phyloP scores from a whole-genome alignment of 1,140 invertebrate species.

The Scaptomyza pallida region DNA sequence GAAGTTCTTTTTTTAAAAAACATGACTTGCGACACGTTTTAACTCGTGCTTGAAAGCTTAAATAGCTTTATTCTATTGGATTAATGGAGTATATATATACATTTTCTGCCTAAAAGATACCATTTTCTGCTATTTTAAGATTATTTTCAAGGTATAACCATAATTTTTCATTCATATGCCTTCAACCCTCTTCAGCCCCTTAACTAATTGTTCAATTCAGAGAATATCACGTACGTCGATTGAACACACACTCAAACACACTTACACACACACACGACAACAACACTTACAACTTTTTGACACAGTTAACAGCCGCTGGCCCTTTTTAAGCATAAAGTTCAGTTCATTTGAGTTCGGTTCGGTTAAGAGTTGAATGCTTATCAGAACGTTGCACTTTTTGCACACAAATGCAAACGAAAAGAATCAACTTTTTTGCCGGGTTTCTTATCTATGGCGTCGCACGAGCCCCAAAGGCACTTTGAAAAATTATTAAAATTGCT shows the following conservation, averaged over 20 bases:
- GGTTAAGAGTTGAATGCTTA: slow-evolving; percentile 51
- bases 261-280: too few species aligned
- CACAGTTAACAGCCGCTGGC: slow-evolving; percentile 68
- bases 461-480: slow-evolving; percentile 49
- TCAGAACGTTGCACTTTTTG: slow-evolving; percentile 75
- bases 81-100: background rate
- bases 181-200: slow-evolving; percentile 6
- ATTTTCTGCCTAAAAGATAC: background rate
- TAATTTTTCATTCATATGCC: slow-evolving; percentile 23
- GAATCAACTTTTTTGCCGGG: slow-evolving; percentile 34
- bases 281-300: slow-evolving; percentile 60
- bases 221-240: slow-evolving; percentile 62
- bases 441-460: slow-evolving; percentile 64
- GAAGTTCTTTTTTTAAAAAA: background rate
- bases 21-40: background rate
- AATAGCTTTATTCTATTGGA: background rate
- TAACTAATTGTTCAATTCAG: slow-evolving; percentile 62
- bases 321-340: slow-evolving; percentile 54
- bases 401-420: slow-evolving; percentile 15
- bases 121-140: background rate
- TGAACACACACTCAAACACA: slow-evolving; percentile 3
- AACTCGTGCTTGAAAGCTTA: background rate
- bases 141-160: slow-evolving; percentile 14
- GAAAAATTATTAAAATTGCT: slow-evolving; percentile 72
- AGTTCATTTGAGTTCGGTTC: slow-evolving; percentile 13